Evolutionary conservation across 2,797 vertebrate species (phyloP).

Genomic region (Sebastiscus tertius): DNA sequence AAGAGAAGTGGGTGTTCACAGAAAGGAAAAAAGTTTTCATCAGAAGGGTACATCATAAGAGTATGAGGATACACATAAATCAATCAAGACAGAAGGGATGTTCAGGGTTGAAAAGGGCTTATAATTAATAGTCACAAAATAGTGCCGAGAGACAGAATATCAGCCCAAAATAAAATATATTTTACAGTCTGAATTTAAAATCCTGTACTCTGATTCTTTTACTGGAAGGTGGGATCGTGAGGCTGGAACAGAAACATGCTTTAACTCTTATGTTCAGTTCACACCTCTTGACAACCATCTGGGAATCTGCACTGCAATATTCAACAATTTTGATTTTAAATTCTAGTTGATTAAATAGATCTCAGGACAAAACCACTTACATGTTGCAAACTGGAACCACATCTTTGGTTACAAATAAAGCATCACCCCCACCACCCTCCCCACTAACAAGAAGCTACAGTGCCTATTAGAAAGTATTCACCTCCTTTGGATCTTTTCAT

Average conservation of each 20-base stretch:
- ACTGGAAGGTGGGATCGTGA: constrained; percentile 50
- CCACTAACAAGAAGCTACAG: constrained; percentile 32
- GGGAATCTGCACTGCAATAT: constrained; percentile 51
- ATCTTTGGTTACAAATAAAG: constrained; percentile 83
- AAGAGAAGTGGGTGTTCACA: constrained; percentile 76
- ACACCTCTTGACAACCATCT: constrained; percentile 46
- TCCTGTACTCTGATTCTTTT: constrained; percentile 30
- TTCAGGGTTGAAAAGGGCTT: constrained; percentile 58
- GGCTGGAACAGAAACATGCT: constrained; percentile 63
- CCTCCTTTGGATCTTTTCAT: constrained; percentile 22
- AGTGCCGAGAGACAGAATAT: constrained; percentile 51
- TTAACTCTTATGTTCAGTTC: constrained; percentile 43
- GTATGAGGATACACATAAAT: constrained; percentile 27
- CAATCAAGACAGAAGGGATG: constrained; percentile 44
- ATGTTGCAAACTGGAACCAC: constrained; percentile 74
- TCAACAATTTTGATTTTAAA: constrained; percentile 49
- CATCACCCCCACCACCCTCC: constrained; percentile 26
- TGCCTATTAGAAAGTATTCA: constrained; percentile 47
- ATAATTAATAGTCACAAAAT: constrained; percentile 61
- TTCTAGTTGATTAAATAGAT: constrained; percentile 65
- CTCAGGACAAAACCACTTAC: constrained; percentile 66
- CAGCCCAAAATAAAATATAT: constrained; percentile 59
- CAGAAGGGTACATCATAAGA: constrained; percentile 1
- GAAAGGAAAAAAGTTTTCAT: neutral
- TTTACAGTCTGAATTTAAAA: constrained; percentile 46